Conservation (phyloP, 2,113 vertebrate genomes). For the Gracilinanus agilis region DNA sequence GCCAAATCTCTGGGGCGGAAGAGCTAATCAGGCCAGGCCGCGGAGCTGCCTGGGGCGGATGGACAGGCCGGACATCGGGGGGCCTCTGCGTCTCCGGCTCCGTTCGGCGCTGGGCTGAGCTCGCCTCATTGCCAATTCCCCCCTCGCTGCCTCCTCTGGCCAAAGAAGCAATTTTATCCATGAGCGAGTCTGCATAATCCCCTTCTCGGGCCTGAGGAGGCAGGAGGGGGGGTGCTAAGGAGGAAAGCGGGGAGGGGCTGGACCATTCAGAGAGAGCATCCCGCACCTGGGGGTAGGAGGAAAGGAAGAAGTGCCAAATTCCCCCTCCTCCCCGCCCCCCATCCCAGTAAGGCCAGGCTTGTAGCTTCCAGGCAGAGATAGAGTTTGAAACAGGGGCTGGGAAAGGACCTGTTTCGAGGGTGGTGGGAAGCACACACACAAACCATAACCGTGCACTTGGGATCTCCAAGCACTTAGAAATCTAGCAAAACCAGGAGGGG, state of each 20-base stretch:
- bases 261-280: neutral
- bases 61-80: neutral
- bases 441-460: neutral
- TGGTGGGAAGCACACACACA: neutral
- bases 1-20: neutral
- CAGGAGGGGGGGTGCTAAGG: fast-evolving
- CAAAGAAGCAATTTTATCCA: conserved; percentile 70
- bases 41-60: neutral
- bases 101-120: neutral
- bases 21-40: neutral
- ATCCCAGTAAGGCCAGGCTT: neutral
- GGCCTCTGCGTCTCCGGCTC: neutral
- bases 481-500: neutral
- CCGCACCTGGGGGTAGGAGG: neutral
- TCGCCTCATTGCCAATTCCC: neutral
- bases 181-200: conserved; percentile 66
- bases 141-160: neutral
- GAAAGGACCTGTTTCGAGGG: neutral
- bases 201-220: neutral
- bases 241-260: neutral
- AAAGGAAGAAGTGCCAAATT: neutral
- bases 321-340: neutral
- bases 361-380: neutral
- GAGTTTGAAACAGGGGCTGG: neutral
- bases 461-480: neutral